Base-by-base conservation (phyloP, 2,797 vertebrate species). In the Pampus argenteus region DNA sequence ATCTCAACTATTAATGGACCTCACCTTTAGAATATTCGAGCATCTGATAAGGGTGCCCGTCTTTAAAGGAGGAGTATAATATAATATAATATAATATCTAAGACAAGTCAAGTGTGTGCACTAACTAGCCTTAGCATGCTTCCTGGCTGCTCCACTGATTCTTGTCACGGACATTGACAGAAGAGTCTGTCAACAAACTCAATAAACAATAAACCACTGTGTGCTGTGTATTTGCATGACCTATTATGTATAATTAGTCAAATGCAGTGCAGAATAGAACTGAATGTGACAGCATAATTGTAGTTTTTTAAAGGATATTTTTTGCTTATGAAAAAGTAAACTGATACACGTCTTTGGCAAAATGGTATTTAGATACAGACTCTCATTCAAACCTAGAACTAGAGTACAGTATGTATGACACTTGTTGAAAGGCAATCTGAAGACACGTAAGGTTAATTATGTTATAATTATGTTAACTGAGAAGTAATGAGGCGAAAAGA, bases 401-500 rank as follows among this genome's bases (percentile, higher is more conserved):
- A 36, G 34, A 36, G 3, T 36, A 36, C 17, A 14, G n/a, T 34
- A 2, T 13, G 28, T 44, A 8, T 58, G 71, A 50, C 48, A 86
- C 50, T 56, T 77, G 68, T 76, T 81, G n/a, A 38, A 66, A 77
- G 51, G 61, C 20, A 62, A 55, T 64, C 28, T 66, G 58, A 70
- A 70, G 58, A 55, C 29, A 66, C 40, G 61, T 71, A 80, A 79
- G 80, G 59, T 74, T 90, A 84, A 86, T 82, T 74, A 77, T 84
- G 77, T 88, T 82, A 88, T 90, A 84, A 86, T 82, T 74, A 77
- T 84, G 77, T 88, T 82, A 88, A 88, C 68, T 61, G 67, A 86
- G 71, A 71, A 71, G 65, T 88, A 89, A 90, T 90, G 87, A 88
- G 78, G 84, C 78, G 79, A 71, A 71, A 87, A 69, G 78, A 74